phyloP scores from a whole-genome alignment of 2,113 vertebrate species.

The Labeo catla region DNA sequence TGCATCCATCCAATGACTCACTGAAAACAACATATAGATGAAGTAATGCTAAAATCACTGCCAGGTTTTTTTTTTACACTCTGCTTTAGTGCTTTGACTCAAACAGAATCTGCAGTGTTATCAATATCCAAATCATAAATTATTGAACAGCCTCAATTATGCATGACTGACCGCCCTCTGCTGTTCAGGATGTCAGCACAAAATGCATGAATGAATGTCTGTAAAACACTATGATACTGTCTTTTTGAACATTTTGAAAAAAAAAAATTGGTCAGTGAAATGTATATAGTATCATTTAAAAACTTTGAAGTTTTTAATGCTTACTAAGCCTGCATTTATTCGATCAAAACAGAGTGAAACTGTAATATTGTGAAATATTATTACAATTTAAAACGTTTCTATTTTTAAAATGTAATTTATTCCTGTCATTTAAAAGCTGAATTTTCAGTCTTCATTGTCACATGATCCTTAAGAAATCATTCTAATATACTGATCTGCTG shows the following conservation, averaged over 20 bases:
- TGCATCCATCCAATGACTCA: background rate
- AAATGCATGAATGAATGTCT: slow-evolving; percentile 30
- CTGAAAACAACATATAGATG: background rate
- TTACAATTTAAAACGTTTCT: background rate
- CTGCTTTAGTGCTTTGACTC: slow-evolving; percentile 25
- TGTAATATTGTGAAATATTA: background rate
- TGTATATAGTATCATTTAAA: background rate
- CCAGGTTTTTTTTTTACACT: slow-evolving; percentile 8
- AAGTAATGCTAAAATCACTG: slow-evolving; percentile 41
- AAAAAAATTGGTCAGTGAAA: background rate
- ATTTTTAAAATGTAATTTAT: background rate
- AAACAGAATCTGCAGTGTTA: slow-evolving; percentile 52
- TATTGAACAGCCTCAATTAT: slow-evolving; percentile 56
- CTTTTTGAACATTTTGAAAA: background rate
- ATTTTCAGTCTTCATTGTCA: background rate
- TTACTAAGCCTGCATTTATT: background rate
- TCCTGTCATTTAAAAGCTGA: background rate
- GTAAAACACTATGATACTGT: slow-evolving; percentile 13
- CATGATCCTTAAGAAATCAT: background rate
- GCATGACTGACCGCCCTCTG: slow-evolving; percentile 31
- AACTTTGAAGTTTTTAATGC: background rate
- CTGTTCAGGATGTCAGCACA: slow-evolving; percentile 39
- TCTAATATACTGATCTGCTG: background rate
- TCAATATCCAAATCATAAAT: slow-evolving; percentile 57
- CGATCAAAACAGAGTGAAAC: background rate